Conservation (phyloP, 2,113 vertebrate species). For the Atherinomorus stipes region DNA sequence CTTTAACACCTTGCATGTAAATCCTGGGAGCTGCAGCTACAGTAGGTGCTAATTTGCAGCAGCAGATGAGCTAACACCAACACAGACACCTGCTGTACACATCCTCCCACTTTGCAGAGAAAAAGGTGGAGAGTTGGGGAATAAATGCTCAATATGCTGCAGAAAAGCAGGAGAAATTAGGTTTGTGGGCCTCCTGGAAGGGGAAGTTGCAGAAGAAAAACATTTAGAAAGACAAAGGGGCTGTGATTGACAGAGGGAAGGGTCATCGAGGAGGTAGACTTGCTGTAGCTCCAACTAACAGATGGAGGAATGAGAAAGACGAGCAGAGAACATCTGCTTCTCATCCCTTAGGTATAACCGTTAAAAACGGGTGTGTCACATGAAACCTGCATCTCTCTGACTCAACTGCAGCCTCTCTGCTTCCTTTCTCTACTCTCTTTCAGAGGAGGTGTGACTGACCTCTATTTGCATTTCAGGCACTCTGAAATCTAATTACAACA, state of each 20-base stretch:
- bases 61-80: constrained; percentile 29
- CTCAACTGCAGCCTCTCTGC: constrained; percentile 24
- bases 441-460: constrained; percentile 42
- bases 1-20: constrained; percentile 15
- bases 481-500: constrained; percentile 42
- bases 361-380: constrained; percentile 48
- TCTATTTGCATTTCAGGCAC: constrained; percentile 51
- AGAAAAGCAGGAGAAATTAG: constrained; percentile 21
- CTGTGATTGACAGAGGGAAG: background rate
- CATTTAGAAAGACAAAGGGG: constrained; percentile 7
- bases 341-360: constrained; percentile 42
- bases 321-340: constrained; percentile 31
- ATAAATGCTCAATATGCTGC: constrained; percentile 20
- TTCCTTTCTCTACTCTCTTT: constrained; percentile 36
- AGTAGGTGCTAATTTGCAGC: constrained; percentile 28
- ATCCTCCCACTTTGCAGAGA: constrained; percentile 45
- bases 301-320: constrained; percentile 12
- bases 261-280: background rate
- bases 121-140: constrained; percentile 23
- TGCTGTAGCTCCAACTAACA: constrained; percentile 22
- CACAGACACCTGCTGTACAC: constrained; percentile 33
- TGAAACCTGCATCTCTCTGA: constrained; percentile 47
- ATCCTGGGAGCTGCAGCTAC: constrained; percentile 18
- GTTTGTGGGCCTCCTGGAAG: constrained; percentile 16
- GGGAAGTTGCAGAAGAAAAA: constrained; percentile 7